Conservation (phyloP, 2,797 vertebrate genomes). For the Coregonus ussuriensis region DNA sequence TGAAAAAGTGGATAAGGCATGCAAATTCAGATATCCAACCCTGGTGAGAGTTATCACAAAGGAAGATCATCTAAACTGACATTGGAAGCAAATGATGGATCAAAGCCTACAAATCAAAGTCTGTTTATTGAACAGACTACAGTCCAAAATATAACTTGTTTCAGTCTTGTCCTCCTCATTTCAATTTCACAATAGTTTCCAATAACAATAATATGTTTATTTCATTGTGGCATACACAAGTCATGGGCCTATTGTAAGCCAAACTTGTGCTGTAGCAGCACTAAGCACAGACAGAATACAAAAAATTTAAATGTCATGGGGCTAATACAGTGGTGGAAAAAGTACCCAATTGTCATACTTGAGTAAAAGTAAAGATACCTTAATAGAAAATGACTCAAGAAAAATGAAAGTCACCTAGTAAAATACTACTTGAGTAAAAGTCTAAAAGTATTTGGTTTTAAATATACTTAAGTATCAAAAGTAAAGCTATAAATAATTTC, state of each 20-base stretch:
- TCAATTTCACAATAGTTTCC: neutral
- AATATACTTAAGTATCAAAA: too few relatives aligned
- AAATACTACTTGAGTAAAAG: too few relatives aligned
- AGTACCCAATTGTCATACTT: too few relatives aligned
- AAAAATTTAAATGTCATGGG: neutral
- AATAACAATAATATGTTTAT: neutral
- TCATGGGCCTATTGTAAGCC: neutral
- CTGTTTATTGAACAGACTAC: too few relatives aligned
- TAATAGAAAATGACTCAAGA: too few relatives aligned
- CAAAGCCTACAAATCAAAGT: too few relatives aligned
- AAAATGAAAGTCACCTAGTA: too few relatives aligned
- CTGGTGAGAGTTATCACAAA: slow-evolving; percentile 27
- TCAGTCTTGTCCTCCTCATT: neutral
- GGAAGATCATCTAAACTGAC: slow-evolving; percentile 38
- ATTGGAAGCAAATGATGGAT: slow-evolving; percentile 46
- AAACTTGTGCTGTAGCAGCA: too few relatives aligned
- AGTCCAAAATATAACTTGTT: slow-evolving; percentile 6
- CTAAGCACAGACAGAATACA: neutral
- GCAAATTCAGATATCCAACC: neutral
- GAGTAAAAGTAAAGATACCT: too few relatives aligned
- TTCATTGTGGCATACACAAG: neutral
- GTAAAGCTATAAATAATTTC: too few relatives aligned
- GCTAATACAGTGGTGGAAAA: neutral
- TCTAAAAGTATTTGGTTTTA: too few relatives aligned
- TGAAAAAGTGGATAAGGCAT: too few relatives aligned